Conservation (phyloP, 2,113 vertebrate genomes). For the Engraulis encrasicolus region DNA sequence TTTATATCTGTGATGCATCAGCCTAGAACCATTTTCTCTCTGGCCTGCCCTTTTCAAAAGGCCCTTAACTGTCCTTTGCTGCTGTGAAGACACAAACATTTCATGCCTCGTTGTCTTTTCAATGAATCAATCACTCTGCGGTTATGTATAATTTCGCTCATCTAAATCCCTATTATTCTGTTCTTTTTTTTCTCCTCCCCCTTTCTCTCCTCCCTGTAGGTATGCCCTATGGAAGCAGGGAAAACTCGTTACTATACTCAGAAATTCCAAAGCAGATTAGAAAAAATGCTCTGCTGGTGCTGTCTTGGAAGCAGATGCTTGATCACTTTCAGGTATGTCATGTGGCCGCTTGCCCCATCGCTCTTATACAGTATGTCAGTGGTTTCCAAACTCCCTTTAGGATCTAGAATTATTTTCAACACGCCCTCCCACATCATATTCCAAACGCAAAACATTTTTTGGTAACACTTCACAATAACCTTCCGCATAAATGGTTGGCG, state of each 20-base stretch:
- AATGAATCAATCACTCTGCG: neutral
- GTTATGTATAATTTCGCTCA: neutral
- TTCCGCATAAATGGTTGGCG: too few relatives aligned
- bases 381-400: too few relatives aligned
- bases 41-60: too few relatives aligned
- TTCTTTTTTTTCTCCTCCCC: neutral
- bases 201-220: constrained; percentile 65
- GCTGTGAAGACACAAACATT: too few relatives aligned
- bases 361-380: too few relatives aligned
- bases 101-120: too few relatives aligned
- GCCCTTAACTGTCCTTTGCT: too few relatives aligned
- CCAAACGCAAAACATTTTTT: too few relatives aligned
- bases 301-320: constrained; percentile 99
- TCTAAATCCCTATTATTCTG: too few relatives aligned
- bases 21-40: neutral
- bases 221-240: constrained; percentile 96
- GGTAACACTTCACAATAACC: too few relatives aligned
- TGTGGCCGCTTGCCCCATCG: neutral
- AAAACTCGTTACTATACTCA: constrained; percentile 96
- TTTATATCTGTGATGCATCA: neutral
- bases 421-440: too few relatives aligned
- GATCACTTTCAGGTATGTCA: constrained; percentile 93
- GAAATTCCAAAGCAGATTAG: constrained; percentile 96
- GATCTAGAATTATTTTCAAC: too few relatives aligned
- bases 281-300: constrained; percentile 89